Percentiles rank a stretch among this genome's conserved stretches.
Conservation (phyloP, 2,797 vertebrate genomes). For the Phataginus tetradactyla region DNA sequence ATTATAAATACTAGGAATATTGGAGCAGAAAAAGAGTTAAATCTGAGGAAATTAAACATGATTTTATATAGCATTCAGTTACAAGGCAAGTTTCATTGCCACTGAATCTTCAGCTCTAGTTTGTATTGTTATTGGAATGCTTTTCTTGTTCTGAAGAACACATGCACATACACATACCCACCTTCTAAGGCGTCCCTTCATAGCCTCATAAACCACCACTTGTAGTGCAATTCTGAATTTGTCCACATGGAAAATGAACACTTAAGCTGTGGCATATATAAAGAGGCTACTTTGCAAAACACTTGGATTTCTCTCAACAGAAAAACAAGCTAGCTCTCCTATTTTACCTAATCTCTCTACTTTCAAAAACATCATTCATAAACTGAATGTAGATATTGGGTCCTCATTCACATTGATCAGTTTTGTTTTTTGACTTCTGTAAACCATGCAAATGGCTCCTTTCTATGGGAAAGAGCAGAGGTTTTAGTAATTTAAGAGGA, state of each 20-base stretch:
- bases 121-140: neutral
- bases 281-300: neutral
- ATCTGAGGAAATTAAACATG: neutral
- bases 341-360: neutral
- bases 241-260: neutral
- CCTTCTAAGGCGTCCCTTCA: neutral
- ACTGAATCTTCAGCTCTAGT: neutral
- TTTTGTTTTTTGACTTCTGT: neutral
- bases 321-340: neutral
- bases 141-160: neutral
- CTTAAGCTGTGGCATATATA: neutral
- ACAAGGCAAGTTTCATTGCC: neutral
- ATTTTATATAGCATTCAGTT: neutral
- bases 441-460: neutral
- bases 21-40: neutral
- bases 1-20: neutral
- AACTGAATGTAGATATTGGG: neutral
- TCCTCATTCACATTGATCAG: neutral
- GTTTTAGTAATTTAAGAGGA: slow-evolving; percentile 29
- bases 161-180: neutral
- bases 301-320: neutral
- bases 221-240: neutral
- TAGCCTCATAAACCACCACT: neutral
- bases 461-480: slow-evolving; percentile 1
- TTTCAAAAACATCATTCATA: neutral